These are phyloP conservation scores for Sylvilagus bachmani DNA, from an alignment of 2,113 vertebrate species.

Conservation along the genomic window DNA sequence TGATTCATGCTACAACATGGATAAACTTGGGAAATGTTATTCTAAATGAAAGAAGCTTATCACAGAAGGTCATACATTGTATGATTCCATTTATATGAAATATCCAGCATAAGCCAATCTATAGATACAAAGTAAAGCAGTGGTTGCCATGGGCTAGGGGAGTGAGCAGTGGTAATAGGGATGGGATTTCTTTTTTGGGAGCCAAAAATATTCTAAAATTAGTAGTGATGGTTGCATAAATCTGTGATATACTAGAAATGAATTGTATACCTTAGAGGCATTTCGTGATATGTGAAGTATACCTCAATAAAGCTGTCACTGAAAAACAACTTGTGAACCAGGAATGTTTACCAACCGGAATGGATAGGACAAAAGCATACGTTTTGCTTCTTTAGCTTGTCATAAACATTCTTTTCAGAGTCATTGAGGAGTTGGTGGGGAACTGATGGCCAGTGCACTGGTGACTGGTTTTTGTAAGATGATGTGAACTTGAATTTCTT, in stretches of 20 bases:
- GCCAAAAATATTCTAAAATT: constrained; percentile 20
- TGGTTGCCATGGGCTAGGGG: background rate
- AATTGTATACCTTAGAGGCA: background rate
- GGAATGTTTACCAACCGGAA: background rate
- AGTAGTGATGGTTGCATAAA: background rate
- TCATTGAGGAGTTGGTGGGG: background rate
- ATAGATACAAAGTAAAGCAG: background rate
- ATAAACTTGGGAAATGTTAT: background rate
- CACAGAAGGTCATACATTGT: background rate
- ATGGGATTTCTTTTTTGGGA: background rate
- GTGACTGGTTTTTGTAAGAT: background rate
- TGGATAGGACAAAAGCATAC: background rate
- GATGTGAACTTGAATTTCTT: background rate
- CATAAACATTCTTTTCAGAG: constrained; percentile 20
- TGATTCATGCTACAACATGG: background rate
- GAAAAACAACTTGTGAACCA: background rate
- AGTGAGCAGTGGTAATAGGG: background rate
- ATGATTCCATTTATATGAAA: background rate
- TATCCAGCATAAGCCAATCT: background rate
- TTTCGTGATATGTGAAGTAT: constrained; percentile 21
- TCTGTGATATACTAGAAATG: constrained; percentile 23
- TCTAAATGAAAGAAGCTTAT: background rate
- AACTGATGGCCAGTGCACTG: background rate
- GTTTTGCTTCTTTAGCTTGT: constrained; percentile 36
- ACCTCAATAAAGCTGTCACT: background rate